Evolutionary conservation across 1,140 invertebrate species (phyloP).

Genomic region (Monomorium pharaonis): DNA sequence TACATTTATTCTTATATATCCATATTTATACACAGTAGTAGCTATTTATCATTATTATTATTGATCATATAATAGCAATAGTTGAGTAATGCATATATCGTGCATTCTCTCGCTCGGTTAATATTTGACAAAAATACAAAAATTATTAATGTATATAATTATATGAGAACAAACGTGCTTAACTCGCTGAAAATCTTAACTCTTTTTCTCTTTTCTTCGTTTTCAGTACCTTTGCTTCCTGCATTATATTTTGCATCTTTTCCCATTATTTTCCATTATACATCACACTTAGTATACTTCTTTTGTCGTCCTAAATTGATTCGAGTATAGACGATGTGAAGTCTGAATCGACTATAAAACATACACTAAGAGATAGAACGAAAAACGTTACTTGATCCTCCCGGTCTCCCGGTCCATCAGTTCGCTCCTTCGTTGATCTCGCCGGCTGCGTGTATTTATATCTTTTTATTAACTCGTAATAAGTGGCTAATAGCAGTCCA

Average conservation of each 20-base stretch:
- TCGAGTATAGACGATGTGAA: slow-evolving; percentile 62
- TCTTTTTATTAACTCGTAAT: slow-evolving; percentile 23
- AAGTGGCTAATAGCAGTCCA: slow-evolving; percentile 27
- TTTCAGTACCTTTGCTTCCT: slow-evolving; percentile 21
- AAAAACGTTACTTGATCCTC: slow-evolving; percentile 37
- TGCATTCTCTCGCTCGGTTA: slow-evolving; percentile 78
- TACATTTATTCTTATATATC: slow-evolving; percentile 81
- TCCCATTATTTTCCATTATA: slow-evolving; percentile 68
- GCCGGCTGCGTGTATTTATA: slow-evolving; percentile 24
- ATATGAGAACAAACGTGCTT: slow-evolving; percentile 77
- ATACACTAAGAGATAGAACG: slow-evolving; percentile 51
- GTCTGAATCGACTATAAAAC: slow-evolving; percentile 61
- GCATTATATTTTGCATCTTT: slow-evolving; percentile 61
- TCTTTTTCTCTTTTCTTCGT: slow-evolving; percentile 49
- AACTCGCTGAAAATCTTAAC: slow-evolving; percentile 63
- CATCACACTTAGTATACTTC: slow-evolving; percentile 75
- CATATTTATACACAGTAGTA: slow-evolving; percentile 81
- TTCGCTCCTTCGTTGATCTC: slow-evolving; percentile 20
- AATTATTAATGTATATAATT: slow-evolving; percentile 78
- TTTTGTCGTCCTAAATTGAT: slow-evolving; percentile 61
- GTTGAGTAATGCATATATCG: slow-evolving; percentile 75
- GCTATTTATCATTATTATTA: slow-evolving; percentile 74
- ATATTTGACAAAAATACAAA: slow-evolving; percentile 82
- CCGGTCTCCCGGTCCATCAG: slow-evolving; percentile 12
- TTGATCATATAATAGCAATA: slow-evolving; percentile 77